A percentile compares a stretch with the other conserved stretches of the same genome.
These are phyloP conservation scores for Drosophila asahinai DNA, from an alignment of 1,140 invertebrate genomes.

Conservation along the genomic window DNA sequence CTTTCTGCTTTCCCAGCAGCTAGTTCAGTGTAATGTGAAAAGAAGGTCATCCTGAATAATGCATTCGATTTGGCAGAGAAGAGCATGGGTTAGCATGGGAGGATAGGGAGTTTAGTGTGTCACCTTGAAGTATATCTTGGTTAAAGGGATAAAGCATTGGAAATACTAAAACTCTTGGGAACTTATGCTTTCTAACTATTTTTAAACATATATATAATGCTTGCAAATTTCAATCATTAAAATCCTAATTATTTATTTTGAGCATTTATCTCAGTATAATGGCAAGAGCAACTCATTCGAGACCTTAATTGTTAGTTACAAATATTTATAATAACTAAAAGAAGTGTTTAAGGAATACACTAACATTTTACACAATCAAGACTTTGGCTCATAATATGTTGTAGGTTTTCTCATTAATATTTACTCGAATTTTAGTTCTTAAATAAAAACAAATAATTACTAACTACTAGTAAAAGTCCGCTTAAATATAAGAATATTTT, in stretches of 20 bases:
- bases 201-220: neutral
- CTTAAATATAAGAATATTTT: neutral
- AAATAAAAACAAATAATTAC: neutral
- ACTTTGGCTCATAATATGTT: neutral
- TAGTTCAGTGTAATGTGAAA: constrained; percentile 56
- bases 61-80: constrained; percentile 8
- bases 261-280: neutral
- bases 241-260: too few relatives aligned
- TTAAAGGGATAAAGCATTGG: neutral
- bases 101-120: neutral
- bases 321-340: neutral
- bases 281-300: too few relatives aligned
- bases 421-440: neutral
- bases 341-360: neutral
- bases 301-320: neutral
- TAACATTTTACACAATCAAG: neutral
- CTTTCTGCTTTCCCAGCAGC: constrained; percentile 61
- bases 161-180: neutral
- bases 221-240: too few relatives aligned
- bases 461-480: neutral
- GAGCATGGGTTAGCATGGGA: neutral
- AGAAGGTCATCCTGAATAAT: constrained; percentile 37
- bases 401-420: neutral
- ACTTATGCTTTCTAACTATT: too few relatives aligned
- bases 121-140: neutral